Evolutionary conservation across 2,113 vertebrate genomes (phyloP), one percentile per base, ranked within the genome.

Genomic region (Gobius niger): DNA sequence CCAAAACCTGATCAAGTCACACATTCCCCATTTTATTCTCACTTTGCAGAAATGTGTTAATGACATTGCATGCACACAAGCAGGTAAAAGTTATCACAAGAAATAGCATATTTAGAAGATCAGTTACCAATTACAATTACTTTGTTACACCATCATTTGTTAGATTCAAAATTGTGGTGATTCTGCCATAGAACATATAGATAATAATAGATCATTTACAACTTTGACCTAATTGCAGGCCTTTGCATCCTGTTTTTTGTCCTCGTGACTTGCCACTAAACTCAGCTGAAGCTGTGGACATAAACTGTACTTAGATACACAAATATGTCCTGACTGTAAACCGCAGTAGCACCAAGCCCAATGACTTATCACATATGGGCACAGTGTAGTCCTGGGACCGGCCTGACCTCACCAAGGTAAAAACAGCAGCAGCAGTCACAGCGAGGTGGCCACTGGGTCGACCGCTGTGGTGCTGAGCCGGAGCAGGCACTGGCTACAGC

Each of bases 371-470:
- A 78, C 85, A 64, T 63, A 60, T 70, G 81, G 73, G 72, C 74
- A 47, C 76, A 82, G 77, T 70, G 78, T 84, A 85, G 84, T 82
- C 74, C 82, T 76, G 80, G 82, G 74, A 77, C 78, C 72, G 75
- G 80, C 73, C 87, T 87, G 84, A 90, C 85, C 88, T 89, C 88
- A 90, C 87, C 46, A 41, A 76, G 74, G 79, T 89, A 89, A 89
- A 88, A 88, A 90, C 74, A 82, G 85, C 82, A 82, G 82, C 80
- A 47, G 64, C 81, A 87, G 87, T 88, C 86, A 53, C 51, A 53
- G 51, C 15, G 18, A 53, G 51, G 18, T 53, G 51, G 16, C 51
- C 51, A n/a, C 50, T n/a, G 16, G 15, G 16, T n/a, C 50, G 51
- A 53, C 51, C 51, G 16, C 51, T 53, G 16, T 53, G 16, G 51